Percentiles rank a stretch among this genome's conserved stretches.
These are phyloP conservation scores for Melanotaenia maccullochi DNA, from an alignment of 2,797 vertebrate genomes.

Conservation along the genomic window DNA sequence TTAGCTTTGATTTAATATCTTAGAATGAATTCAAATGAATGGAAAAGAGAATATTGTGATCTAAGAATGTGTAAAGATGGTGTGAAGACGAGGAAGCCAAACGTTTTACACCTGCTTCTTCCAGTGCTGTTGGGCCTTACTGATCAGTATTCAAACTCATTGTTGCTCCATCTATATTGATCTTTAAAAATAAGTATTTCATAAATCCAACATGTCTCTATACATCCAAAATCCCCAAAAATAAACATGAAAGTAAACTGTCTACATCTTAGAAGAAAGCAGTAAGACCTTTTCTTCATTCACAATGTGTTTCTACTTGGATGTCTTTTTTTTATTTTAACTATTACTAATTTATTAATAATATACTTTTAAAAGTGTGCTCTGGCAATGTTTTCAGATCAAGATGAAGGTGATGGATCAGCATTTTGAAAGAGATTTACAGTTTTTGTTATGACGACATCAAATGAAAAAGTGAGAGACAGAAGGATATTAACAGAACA, in stretches of 20 bases:
- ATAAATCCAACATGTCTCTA: constrained; percentile 6
- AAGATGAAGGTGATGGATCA: constrained; percentile 11
- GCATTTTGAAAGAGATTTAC: constrained; percentile 9
- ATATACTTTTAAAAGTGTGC: not conserved
- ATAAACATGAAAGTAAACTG: not conserved
- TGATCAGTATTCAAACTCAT: not conserved
- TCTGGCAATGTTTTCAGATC: not conserved
- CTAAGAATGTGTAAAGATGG: not conserved
- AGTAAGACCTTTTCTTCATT: not conserved
- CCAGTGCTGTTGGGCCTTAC: not conserved
- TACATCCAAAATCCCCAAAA: not conserved
- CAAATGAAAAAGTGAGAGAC: constrained; percentile 15
- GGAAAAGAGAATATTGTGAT: not conserved
- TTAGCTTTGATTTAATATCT: too few species aligned
- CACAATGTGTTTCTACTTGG: not conserved
- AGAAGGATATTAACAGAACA: constrained; percentile 22
- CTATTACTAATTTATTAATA: not conserved
- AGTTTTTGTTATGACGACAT: constrained; percentile 36
- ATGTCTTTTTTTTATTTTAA: not conserved
- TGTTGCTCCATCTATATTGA: not conserved
- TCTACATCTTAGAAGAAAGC: constrained; percentile 5
- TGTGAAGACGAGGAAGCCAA: too few species aligned
- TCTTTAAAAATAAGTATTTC: constrained; percentile 13
- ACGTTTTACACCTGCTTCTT: not conserved
- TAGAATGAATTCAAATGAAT: too few species aligned